phyloP scores from a whole-genome alignment of 2,113 vertebrate genomes.

The Myotis davidii region DNA sequence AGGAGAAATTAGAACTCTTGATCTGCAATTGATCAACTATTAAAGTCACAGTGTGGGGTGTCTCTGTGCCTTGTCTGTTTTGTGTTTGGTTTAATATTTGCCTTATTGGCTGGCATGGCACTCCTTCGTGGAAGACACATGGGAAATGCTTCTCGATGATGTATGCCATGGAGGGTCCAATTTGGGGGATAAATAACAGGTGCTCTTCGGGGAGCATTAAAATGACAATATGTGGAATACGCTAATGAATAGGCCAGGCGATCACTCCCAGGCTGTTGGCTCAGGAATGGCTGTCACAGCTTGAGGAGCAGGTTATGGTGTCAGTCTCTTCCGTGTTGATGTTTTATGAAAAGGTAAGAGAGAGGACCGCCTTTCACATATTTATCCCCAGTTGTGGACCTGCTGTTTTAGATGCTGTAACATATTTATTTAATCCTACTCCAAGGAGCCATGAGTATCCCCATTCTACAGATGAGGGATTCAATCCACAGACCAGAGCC shows the following conservation, averaged over 20 bases:
- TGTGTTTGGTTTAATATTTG: constrained; percentile 54
- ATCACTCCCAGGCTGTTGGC: neutral
- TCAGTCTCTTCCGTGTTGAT: neutral
- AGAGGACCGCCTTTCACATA: neutral
- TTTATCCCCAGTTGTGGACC: neutral
- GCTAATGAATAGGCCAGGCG: constrained; percentile 51
- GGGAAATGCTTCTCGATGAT: constrained; percentile 51
- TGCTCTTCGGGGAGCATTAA: constrained; percentile 60
- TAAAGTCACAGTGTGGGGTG: constrained; percentile 52
- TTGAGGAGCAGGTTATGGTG: neutral
- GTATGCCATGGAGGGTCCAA: constrained; percentile 48
- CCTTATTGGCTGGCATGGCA: constrained; percentile 26
- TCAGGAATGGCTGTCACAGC: constrained; percentile 23
- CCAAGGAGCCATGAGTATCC: neutral
- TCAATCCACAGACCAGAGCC: neutral
- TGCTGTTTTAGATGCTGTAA: neutral
- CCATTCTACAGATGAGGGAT: neutral
- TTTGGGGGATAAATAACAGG: constrained; percentile 58
- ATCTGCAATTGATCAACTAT: constrained; percentile 68
- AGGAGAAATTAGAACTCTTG: constrained; percentile 66
- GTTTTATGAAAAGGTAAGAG: constrained; percentile 14
- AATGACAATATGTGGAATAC: constrained; percentile 60
- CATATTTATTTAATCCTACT: neutral
- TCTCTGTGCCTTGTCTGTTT: neutral
- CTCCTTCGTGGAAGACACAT: constrained; percentile 41